These are phyloP conservation scores for Calosoma granatense DNA, from an alignment of 1,140 invertebrate genomes.

Conservation along the genomic window DNA sequence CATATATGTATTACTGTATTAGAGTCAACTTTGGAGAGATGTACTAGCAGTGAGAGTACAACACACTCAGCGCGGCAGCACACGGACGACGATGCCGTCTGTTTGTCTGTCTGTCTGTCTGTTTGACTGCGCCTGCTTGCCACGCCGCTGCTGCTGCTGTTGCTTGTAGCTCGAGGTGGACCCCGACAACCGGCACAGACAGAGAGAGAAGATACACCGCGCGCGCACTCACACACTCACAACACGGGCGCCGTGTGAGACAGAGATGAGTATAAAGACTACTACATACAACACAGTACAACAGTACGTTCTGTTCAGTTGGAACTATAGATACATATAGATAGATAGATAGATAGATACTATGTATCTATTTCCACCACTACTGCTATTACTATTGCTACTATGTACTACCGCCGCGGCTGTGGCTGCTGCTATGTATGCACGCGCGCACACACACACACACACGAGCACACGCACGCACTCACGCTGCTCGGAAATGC, in stretches of 20 bases:
- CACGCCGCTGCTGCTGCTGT: too few species aligned
- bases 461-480: neutral
- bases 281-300: too few species aligned
- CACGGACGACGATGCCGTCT: neutral
- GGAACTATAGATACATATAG: too few species aligned
- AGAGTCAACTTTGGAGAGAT: neutral
- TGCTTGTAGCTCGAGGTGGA: neutral
- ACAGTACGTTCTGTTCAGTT: too few species aligned
- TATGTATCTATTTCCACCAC: too few species aligned
- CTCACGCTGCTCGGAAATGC: conserved; percentile 29
- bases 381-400: too few species aligned
- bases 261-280: too few species aligned
- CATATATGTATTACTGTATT: neutral
- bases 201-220: neutral
- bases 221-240: neutral
- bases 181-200: neutral
- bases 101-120: conserved; percentile 17
- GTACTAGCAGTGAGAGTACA: neutral
- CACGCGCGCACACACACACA: neutral
- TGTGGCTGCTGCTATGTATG: too few species aligned
- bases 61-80: neutral
- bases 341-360: too few species aligned
- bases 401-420: too few species aligned
- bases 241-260: neutral
- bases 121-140: conserved; percentile 12